Evolutionary conservation across 2,797 vertebrate genomes (phyloP).

Genomic region (Pangasius krempfi): DNA sequence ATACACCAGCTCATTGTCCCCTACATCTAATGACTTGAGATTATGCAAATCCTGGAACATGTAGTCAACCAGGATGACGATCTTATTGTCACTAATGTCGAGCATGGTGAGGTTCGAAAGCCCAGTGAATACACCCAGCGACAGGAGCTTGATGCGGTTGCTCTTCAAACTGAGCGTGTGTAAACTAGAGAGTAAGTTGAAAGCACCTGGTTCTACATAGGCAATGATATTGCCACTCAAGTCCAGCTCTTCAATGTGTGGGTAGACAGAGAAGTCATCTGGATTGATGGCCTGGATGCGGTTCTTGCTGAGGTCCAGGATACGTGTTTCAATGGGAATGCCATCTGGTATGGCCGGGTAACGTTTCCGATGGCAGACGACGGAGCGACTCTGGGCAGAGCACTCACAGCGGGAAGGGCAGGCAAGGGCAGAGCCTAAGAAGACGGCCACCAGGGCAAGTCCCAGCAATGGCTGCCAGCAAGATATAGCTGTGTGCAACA

Average conservation of each 20-base stretch:
- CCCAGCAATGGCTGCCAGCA: constrained; percentile 95
- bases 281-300: constrained; percentile 91
- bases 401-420: constrained; percentile 98
- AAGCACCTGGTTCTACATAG: constrained; percentile 95
- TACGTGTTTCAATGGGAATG: constrained; percentile 95
- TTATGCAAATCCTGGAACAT: constrained; percentile 99
- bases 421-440: constrained; percentile 83
- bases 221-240: constrained; percentile 95
- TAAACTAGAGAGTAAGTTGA: constrained; percentile 92
- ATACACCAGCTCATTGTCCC: constrained; percentile 98
- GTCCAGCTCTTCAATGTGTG: constrained; percentile 93
- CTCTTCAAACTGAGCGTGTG: constrained; percentile 93
- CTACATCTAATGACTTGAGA: constrained; percentile 92
- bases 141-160: constrained; percentile 96
- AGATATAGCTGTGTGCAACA: constrained; percentile 90
- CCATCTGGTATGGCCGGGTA: constrained; percentile 91
- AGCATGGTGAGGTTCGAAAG: constrained; percentile 93
- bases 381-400: constrained; percentile 94
- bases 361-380: constrained; percentile 93
- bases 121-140: constrained; percentile 92
- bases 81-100: constrained; percentile 98
- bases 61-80: constrained; percentile 97
- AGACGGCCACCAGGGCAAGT: constrained; percentile 88
- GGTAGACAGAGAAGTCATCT: constrained; percentile 90
- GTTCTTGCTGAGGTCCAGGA: constrained; percentile 98